These are phyloP conservation scores for Macrostomum cliftonense DNA, from an alignment of 2,888 invertebrate genomes.

Conservation along the genomic window DNA sequence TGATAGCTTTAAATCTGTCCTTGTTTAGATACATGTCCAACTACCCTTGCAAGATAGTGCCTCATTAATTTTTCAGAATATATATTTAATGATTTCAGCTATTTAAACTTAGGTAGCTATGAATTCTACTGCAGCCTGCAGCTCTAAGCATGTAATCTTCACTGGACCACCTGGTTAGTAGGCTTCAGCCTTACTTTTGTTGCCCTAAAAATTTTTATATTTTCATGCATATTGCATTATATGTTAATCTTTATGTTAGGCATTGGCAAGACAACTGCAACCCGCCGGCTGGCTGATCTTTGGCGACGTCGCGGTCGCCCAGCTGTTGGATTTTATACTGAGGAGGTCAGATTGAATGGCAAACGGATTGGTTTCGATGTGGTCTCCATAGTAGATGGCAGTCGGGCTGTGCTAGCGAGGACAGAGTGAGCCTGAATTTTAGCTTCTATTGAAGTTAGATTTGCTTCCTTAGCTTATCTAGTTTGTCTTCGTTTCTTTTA, in stretches of 20 bases:
- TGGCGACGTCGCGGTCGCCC: constrained; percentile 17
- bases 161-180: constrained; percentile 19
- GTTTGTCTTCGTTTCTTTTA: too few species aligned
- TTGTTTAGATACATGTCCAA: too few species aligned
- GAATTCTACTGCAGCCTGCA: too few species aligned
- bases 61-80: too few species aligned
- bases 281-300: constrained; percentile 37
- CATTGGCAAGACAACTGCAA: constrained; percentile 50
- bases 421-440: constrained; percentile 32
- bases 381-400: constrained; percentile 40
- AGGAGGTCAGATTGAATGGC: constrained; percentile 45
- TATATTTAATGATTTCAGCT: too few species aligned
- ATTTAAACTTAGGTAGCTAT: too few species aligned
- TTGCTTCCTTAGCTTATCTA: too few species aligned
- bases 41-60: too few species aligned
- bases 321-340: constrained; percentile 47
- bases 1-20: too few species aligned
- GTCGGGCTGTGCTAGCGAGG: constrained; percentile 41
- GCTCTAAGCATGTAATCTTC: constrained; percentile 15
- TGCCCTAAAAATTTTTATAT: too few species aligned
- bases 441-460: too few species aligned
- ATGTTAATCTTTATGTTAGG: constrained; percentile 29
- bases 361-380: constrained; percentile 49
- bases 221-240: too few species aligned
- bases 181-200: not conserved